phyloP scores from a whole-genome alignment of 2,113 vertebrate species.

The Spea multiplicata region DNA sequence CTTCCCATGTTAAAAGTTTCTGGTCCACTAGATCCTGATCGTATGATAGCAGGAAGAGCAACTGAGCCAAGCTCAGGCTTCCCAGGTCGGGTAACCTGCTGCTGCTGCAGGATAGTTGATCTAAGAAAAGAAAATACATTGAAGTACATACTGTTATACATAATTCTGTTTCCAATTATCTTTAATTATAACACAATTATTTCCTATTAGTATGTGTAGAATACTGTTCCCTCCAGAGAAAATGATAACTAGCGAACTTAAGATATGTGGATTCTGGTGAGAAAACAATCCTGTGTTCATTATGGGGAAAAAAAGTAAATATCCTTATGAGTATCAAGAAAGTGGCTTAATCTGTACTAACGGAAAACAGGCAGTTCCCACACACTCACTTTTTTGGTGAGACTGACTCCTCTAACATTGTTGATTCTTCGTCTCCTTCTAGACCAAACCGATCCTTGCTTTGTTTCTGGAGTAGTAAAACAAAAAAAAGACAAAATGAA shows the following conservation, averaged over 20 bases:
- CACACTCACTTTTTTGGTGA: constrained; percentile 93
- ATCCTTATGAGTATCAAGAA: too few species aligned
- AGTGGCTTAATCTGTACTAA: too few species aligned
- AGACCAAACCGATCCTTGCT: constrained; percentile 97
- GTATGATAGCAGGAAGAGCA: constrained; percentile 90
- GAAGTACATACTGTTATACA: too few species aligned
- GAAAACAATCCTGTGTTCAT: too few species aligned
- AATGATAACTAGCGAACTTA: too few species aligned
- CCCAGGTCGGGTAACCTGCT: constrained; percentile 92
- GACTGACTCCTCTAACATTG: constrained; percentile 96
- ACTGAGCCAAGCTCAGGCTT: constrained; percentile 92
- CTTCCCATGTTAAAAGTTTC: constrained; percentile 91
- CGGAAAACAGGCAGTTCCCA: too few species aligned
- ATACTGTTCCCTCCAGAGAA: not conserved
- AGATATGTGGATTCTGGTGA: too few species aligned
- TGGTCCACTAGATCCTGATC: constrained; percentile 87
- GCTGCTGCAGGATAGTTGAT: constrained; percentile 95
- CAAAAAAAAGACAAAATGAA: not conserved
- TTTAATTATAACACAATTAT: not conserved
- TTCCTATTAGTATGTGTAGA: not conserved
- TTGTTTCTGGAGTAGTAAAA: constrained; percentile 79
- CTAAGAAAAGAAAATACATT: constrained; percentile 55
- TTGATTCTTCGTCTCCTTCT: constrained; percentile 96
- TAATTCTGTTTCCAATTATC: too few species aligned
- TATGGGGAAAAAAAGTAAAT: too few species aligned